Evolutionary conservation across 2,113 vertebrate species (phyloP), one percentile per base, ranked within the genome.

Genomic region (Glaucomys volans): DNA sequence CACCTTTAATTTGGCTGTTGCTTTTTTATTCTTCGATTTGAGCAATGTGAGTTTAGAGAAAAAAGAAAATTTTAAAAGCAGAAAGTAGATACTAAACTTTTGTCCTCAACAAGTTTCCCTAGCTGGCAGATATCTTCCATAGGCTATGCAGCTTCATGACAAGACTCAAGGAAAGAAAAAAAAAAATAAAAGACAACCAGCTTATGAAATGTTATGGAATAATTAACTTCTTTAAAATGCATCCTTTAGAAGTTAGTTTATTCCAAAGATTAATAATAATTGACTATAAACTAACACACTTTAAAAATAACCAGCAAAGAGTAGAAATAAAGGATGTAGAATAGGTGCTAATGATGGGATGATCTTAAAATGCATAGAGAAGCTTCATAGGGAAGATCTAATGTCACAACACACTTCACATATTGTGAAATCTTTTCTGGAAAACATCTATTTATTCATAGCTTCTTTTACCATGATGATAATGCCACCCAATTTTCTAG

Each of bases 1-100:
- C 72, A 96, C 13, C 54, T 50, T 96, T 76, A 59, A 86, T 86
- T 93, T 81, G 37, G 24, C 69, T 96, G 62, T 47, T 17, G 75
- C 37, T 67, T 35, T 47, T 66, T 90, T 94, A 52, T 42, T 64
- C 6, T 50, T 91, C 64, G 40, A 62, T 7, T 91, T 93, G 44
- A 93, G 44, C 91, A 50, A 67, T 40, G 35, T 18, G 4, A 86
- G 7, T 37, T 87, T 94, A 92, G 40, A 79, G 42, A 81, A 87
- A 85, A 54, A 9, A 57, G 54, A 57, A 57, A 57, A 57, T 17
- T 50, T 89, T 37, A 86, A 76, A 72, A 81, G 11, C 20, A 92
- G 52, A 82, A 71, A 28, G 2, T 10, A 57, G 22, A 69, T 75
- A 67, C 57, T 75, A 66, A 93, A 64, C 6, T 59, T 57, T 57